phyloP scores from a whole-genome alignment of 2,888 invertebrate species.

The Acleris holmiana region DNA sequence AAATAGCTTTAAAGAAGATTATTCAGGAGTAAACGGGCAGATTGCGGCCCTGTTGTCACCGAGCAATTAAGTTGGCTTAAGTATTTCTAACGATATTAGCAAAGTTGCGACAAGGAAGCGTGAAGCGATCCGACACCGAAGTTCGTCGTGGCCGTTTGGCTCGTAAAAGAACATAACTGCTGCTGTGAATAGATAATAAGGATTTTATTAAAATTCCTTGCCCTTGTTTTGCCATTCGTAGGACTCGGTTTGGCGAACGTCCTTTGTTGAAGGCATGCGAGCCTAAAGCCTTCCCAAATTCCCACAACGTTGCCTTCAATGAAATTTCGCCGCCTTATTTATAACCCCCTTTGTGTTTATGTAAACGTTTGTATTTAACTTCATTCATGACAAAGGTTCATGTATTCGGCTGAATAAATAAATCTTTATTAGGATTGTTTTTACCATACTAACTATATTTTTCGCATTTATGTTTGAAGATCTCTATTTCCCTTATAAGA shows the following conservation, averaged over 20 bases:
- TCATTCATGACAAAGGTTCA: conserved; percentile 47
- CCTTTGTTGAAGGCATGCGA: conserved; percentile 72
- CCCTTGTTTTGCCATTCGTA: conserved; percentile 73
- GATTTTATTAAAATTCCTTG: conserved; percentile 82
- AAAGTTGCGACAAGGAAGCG: conserved; percentile 62
- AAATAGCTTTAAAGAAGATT: background rate
- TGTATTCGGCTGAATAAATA: conserved; percentile 18
- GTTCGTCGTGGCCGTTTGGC: conserved; percentile 63
- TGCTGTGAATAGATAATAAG: conserved; percentile 81
- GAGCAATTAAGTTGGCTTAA: conserved; percentile 61
- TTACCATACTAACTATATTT: too few species aligned
- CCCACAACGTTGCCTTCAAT: conserved; percentile 58
- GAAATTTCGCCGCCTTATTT: conserved; percentile 64
- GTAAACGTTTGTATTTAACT: conserved; percentile 45
- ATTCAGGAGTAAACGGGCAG: conserved; percentile 36
- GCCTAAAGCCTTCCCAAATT: conserved; percentile 61
- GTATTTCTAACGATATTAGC: conserved; percentile 65
- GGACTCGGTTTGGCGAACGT: conserved; percentile 55
- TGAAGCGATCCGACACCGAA: conserved; percentile 61
- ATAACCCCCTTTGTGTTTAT: conserved; percentile 56
- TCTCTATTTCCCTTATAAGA: too few species aligned
- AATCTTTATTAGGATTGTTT: background rate
- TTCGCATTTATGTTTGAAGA: too few species aligned
- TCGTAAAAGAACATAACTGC: conserved; percentile 78
- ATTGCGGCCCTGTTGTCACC: conserved; percentile 51